These are phyloP conservation scores for Platysternon megacephalum DNA, from an alignment of 2,113 vertebrate genomes.

Conservation along the genomic window DNA sequence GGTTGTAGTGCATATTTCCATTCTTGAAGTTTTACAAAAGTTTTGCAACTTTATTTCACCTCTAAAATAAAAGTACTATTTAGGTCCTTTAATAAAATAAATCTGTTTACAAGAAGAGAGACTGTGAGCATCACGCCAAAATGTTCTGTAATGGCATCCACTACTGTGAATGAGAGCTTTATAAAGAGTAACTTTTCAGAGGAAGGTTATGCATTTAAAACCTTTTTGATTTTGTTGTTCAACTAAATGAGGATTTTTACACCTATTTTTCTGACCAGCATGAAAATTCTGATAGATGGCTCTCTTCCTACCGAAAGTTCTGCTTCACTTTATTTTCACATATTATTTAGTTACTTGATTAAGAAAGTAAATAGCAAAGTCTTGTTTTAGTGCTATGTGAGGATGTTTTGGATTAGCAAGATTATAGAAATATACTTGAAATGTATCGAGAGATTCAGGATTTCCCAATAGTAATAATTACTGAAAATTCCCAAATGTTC, in stretches of 20 bases:
- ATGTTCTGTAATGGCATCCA: not conserved
- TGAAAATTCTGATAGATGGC: not conserved
- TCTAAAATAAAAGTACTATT: not conserved
- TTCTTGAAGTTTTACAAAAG: not conserved
- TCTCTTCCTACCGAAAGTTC: not conserved
- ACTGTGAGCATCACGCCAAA: not conserved
- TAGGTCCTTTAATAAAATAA: not conserved
- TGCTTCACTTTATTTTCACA: not conserved
- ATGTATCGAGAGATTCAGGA: not conserved
- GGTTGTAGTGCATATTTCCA: not conserved
- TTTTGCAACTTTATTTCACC: not conserved
- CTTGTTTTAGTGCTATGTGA: not conserved
- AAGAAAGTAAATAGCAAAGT: not conserved
- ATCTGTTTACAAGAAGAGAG: not conserved
- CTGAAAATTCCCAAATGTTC: not conserved
- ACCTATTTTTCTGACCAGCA: not conserved
- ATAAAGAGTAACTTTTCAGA: not conserved
- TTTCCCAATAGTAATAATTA: not conserved
- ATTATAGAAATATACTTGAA: not conserved
- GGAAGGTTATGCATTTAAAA: not conserved
- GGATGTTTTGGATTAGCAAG: not conserved
- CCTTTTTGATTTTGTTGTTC: not conserved
- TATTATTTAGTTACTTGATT: not conserved
- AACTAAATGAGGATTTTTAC: not conserved
- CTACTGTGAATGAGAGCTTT: not conserved